phyloP scores from a whole-genome alignment of 2,113 vertebrate genomes.

The Anarrhichthys ocellatus region DNA sequence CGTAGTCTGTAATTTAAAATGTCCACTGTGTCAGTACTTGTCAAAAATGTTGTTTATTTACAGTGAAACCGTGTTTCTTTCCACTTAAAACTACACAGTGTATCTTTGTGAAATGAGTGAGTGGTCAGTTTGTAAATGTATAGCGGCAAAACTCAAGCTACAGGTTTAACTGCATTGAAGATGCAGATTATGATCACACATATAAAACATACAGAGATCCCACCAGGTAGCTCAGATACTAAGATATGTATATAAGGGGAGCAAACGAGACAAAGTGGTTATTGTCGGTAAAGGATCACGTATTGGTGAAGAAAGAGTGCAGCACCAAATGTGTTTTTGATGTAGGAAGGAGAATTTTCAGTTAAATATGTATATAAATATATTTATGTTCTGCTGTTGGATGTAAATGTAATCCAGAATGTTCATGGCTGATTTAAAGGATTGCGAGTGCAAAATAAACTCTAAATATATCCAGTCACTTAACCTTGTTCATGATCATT shows the following conservation, averaged over 20 bases:
- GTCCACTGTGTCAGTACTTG: background rate
- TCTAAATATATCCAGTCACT: constrained; percentile 5
- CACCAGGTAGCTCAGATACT: background rate
- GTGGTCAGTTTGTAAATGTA: background rate
- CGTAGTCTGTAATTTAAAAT: background rate
- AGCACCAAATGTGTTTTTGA: background rate
- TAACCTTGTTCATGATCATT: background rate
- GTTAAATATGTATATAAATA: background rate
- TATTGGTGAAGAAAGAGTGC: constrained; percentile 1
- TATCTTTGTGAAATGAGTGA: constrained; percentile 6
- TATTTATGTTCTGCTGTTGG: background rate
- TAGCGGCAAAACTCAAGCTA: background rate
- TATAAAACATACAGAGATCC: background rate
- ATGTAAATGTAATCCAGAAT: background rate
- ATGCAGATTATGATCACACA: background rate
- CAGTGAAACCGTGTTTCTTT: background rate
- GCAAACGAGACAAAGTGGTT: background rate
- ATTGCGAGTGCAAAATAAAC: background rate
- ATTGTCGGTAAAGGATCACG: background rate
- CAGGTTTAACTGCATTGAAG: background rate
- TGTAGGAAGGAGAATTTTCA: background rate
- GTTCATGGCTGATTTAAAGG: background rate
- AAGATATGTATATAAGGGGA: background rate
- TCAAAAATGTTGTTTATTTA: background rate
- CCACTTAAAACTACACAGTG: background rate